These are phyloP conservation scores for Megastigmus dorsalis DNA, from an alignment of 2,888 invertebrate species.

Conservation along the genomic window DNA sequence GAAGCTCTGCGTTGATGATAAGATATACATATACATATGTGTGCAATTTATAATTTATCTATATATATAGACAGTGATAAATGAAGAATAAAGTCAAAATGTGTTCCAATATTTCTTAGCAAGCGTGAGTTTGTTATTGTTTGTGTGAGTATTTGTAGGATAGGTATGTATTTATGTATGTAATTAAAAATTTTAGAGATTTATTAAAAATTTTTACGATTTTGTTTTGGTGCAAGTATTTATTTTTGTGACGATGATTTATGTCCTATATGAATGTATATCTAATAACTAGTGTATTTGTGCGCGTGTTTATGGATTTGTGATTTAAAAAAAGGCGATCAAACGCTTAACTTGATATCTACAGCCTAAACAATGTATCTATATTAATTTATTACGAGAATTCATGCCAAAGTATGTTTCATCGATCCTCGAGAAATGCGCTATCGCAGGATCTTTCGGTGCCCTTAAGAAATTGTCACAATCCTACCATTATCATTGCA, in stretches of 20 bases:
- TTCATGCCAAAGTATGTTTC: conserved; percentile 37
- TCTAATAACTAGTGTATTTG: conserved; percentile 26
- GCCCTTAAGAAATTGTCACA: too few relatives aligned
- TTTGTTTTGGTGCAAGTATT: background rate
- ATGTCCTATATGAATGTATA: background rate
- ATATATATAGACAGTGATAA: background rate
- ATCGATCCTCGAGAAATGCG: conserved; percentile 32
- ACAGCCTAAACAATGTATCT: conserved; percentile 57
- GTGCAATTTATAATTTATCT: too few relatives aligned
- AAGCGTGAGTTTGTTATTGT: background rate
- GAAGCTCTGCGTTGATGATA: conserved; percentile 24
- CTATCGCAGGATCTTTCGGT: conserved; percentile 18
- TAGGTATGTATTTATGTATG: background rate
- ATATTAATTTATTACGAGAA: conserved; percentile 55
- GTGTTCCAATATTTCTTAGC: background rate
- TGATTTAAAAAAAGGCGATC: conserved; percentile 15
- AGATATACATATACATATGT: background rate
- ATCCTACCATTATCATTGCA: too few relatives aligned
- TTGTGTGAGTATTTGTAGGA: background rate
- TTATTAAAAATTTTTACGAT: background rate
- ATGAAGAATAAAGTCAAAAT: background rate
- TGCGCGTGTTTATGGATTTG: conserved; percentile 32
- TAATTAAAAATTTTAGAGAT: background rate
- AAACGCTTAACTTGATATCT: conserved; percentile 55
- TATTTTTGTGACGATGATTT: background rate